These are phyloP conservation scores for Clivina fossor DNA, from an alignment of 2,888 invertebrate genomes.

Conservation along the genomic window DNA sequence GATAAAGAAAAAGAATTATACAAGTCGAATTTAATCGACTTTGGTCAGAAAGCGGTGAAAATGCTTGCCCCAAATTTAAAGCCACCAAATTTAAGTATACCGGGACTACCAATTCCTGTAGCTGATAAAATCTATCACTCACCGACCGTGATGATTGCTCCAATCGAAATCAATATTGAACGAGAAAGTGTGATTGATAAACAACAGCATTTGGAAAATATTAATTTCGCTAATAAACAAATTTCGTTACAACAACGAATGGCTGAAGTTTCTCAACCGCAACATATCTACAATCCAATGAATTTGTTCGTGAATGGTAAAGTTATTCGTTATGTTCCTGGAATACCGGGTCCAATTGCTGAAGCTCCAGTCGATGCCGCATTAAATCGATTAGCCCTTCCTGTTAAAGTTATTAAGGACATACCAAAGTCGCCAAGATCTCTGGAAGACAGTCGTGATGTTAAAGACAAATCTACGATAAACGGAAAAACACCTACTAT, in stretches of 20 bases:
- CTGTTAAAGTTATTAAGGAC: constrained; percentile 4
- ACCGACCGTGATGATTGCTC: constrained; percentile 15
- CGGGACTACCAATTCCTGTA: constrained; percentile 44
- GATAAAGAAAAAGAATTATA: constrained; percentile 28
- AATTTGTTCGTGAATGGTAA: constrained; percentile 65
- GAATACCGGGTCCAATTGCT: constrained; percentile 78
- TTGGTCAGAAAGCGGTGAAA: constrained; percentile 53
- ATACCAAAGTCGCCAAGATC: constrained; percentile 14
- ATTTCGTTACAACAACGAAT: constrained; percentile 41
- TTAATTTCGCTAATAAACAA: constrained; percentile 40
- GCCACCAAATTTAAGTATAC: constrained; percentile 48
- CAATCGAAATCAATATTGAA: constrained; percentile 18
- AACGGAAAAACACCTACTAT: constrained; percentile 23
- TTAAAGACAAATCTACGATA: constrained; percentile 15
- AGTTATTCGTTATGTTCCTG: constrained; percentile 82
- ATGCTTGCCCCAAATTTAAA: constrained; percentile 52
- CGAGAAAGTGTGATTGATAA: constrained; percentile 12
- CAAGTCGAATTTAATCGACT: constrained; percentile 50
- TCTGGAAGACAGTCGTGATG: constrained; percentile 14
- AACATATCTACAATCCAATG: constrained; percentile 55
- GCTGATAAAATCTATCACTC: constrained; percentile 13
- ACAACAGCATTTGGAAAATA: constrained; percentile 38
- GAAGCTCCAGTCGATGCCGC: constrained; percentile 21
- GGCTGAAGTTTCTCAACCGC: constrained; percentile 50
- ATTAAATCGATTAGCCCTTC: neutral